phyloP scores from a whole-genome alignment of 2,888 invertebrate species.

The Catonia carolina region DNA sequence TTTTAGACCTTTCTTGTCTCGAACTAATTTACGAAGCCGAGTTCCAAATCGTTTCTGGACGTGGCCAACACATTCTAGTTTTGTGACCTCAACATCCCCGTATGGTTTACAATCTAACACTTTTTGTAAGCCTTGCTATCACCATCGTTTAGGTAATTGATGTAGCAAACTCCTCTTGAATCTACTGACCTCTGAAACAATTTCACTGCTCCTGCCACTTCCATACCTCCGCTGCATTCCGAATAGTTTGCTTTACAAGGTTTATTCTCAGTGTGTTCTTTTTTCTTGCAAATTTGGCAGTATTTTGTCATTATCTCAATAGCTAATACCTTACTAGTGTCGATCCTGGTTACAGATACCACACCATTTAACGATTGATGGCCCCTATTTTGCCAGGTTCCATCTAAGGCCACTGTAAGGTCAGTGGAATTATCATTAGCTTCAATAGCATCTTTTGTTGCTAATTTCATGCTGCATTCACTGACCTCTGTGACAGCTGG shows the following conservation, averaged over 20 bases:
- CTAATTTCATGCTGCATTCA: too few relatives aligned
- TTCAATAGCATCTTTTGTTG: not conserved
- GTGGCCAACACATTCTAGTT: too few relatives aligned
- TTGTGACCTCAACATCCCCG: not conserved
- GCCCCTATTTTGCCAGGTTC: not conserved
- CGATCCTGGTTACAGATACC: not conserved
- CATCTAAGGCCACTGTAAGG: not conserved
- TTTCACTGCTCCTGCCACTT: not conserved
- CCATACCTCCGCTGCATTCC: not conserved
- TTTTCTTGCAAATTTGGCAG: not conserved
- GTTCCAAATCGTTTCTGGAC: constrained; percentile 1
- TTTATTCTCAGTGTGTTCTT: not conserved
- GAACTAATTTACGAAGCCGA: not conserved
- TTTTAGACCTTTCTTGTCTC: not conserved
- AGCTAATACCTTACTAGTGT: not conserved
- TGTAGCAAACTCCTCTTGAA: not conserved
- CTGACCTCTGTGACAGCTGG: too few relatives aligned
- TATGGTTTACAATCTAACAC: not conserved
- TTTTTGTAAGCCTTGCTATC: not conserved
- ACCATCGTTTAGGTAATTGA: not conserved
- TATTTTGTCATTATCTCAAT: not conserved
- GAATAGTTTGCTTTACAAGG: not conserved
- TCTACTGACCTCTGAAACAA: not conserved
- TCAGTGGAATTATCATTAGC: not conserved
- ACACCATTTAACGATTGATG: not conserved